Evolutionary conservation across 2,797 vertebrate genomes (phyloP), one percentile per base, ranked within the genome.

Genomic region (Periparus ater): DNA sequence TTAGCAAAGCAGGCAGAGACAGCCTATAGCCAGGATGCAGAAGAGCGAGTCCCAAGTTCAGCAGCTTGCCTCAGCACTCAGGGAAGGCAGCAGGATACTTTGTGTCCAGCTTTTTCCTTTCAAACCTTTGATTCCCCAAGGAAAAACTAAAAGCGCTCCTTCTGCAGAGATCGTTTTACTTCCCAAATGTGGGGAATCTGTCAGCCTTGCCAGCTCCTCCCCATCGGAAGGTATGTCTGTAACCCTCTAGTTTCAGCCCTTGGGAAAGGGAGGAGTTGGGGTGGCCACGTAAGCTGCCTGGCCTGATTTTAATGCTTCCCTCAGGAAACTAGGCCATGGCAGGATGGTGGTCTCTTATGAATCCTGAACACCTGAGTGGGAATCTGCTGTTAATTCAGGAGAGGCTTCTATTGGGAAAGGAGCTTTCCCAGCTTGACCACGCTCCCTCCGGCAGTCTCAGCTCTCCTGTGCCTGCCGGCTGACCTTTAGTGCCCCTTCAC

Each of bases 191-290:
- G 60, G 75, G 62, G 87, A 89, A 85, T 94, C 93, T 85, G 80
- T 92, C 76, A 55, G 77, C 67, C 75, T 84, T 86, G 71, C 48
- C 74, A 79, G 85, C 91, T 86, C 90, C 95, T 96, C 92, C 91
- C 91, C 21, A 13, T 92, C 86, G 76, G 82, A 93, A 85, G 92
- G 96, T 92, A 94, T 80, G 93, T 62, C 89, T 82, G 62, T 86
- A 92, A 78, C 82, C 91, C 85, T 94, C 76, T 55, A 78, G 87
- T 50, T 86, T 81, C 88, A 91, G 4, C 77, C 89, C 94, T 70
- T 91, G 94, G 91, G 94, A 96, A 92, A 93, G 95, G 96, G 96
- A 96, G 96, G 96, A 93, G 95, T 84, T 96, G 88, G 75, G 78
- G 30, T 89, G 89, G 95, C 95, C 95, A 96, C 85, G 82, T 95